These are phyloP conservation scores for Coregonus clupeaformis DNA, from an alignment of 2,113 vertebrate genomes.

Conservation along the genomic window DNA sequence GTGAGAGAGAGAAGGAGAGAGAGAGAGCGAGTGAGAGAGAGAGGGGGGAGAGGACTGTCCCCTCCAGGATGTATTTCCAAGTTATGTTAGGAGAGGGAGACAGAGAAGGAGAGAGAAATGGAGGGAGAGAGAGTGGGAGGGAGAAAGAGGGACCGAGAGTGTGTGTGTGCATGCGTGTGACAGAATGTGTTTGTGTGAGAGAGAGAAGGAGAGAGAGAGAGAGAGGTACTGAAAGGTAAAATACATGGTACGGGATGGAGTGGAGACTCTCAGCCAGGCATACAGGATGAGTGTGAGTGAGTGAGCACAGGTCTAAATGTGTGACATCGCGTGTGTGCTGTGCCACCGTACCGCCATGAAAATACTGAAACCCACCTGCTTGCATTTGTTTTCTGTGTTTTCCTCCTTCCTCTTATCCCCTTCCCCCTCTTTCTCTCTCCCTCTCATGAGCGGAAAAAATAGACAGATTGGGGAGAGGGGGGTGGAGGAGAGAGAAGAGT, in stretches of 20 bases:
- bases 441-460: constrained; percentile 18
- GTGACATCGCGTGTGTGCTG: constrained; percentile 36
- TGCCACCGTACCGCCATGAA: constrained; percentile 19
- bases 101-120: background rate
- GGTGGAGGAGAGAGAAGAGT: constrained; percentile 36
- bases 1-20: background rate
- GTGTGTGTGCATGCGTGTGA: background rate
- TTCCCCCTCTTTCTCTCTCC: constrained; percentile 16
- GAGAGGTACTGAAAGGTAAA: background rate
- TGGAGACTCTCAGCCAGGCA: constrained; percentile 17
- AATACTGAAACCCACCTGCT: background rate
- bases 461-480: constrained; percentile 41
- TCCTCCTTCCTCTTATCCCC: constrained; percentile 4
- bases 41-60: background rate
- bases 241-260: background rate
- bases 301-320: background rate
- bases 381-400: constrained; percentile 41
- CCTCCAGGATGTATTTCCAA: no score
- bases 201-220: background rate
- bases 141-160: background rate
- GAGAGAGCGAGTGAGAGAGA: background rate
- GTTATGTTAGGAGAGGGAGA: background rate
- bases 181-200: background rate
- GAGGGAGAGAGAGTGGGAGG: background rate
- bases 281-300: constrained; percentile 6